Evolutionary conservation across 1,140 invertebrate genomes (phyloP).

Genomic region (Drosophila mayri): DNA sequence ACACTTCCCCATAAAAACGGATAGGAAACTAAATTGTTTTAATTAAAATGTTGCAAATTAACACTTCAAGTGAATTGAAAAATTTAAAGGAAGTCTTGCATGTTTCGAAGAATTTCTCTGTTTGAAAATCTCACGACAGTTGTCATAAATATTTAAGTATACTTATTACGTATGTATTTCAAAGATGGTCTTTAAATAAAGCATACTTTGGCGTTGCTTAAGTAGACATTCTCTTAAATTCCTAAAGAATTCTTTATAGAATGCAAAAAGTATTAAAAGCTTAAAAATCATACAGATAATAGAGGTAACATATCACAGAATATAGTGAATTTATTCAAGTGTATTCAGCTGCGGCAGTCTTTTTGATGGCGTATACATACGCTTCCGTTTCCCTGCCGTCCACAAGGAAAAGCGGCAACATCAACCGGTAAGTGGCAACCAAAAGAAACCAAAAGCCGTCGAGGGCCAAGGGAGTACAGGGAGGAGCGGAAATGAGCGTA

Average conservation of each 20-base stretch:
- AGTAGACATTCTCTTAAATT: constrained; percentile 9
- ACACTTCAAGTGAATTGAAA: neutral
- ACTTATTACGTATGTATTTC: constrained; percentile 25
- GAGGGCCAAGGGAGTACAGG: neutral
- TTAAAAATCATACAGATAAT: neutral
- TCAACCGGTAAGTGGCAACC: constrained; percentile 59
- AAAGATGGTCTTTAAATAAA: constrained; percentile 58
- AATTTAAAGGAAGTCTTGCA: too few species aligned
- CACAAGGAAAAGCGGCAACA: constrained; percentile 37
- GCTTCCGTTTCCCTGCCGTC: constrained; percentile 18
- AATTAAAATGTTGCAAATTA: neutral
- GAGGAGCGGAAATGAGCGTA: constrained; percentile 28
- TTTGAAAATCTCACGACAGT: constrained; percentile 6
- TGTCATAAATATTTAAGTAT: constrained; percentile 55
- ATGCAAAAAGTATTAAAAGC: neutral
- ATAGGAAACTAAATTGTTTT: neutral
- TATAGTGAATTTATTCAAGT: neutral
- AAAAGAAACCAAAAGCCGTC: constrained; percentile 54
- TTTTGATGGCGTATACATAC: constrained; percentile 51
- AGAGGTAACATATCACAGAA: neutral
- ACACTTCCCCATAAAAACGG: neutral
- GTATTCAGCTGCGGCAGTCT: constrained; percentile 14
- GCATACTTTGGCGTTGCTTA: constrained; percentile 49
- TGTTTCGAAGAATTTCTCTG: too few species aligned
- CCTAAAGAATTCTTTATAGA: neutral